Conservation (phyloP, 2,888 invertebrate genomes). For the Epinotia demarniana region DNA sequence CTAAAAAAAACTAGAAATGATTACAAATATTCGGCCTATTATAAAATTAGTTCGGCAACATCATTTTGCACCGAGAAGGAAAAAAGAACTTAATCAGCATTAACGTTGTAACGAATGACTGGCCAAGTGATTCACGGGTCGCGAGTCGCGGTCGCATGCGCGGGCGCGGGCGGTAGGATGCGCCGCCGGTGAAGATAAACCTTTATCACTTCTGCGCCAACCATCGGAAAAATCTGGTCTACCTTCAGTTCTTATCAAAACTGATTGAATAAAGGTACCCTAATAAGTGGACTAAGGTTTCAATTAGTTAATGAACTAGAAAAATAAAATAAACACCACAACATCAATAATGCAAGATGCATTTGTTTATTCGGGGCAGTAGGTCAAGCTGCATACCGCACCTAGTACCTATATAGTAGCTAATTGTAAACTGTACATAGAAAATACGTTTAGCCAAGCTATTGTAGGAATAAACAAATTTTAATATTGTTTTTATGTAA, state of each 20-base stretch:
- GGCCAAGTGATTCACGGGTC: slow-evolving; percentile 7
- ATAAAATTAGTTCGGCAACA: background rate
- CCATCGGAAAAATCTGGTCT: slow-evolving; percentile 17
- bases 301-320: no score
- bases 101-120: background rate
- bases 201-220: slow-evolving; percentile 10
- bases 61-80: background rate
- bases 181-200: slow-evolving; percentile 19
- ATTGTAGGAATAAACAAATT: no score
- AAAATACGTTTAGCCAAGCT: no score
- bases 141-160: background rate
- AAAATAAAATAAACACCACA: no score
- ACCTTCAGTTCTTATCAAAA: background rate
- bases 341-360: no score
- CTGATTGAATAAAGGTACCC: no score
- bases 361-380: no score
- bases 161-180: slow-evolving; percentile 18
- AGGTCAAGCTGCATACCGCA: no score
- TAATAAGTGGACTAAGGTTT: no score
- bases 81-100: background rate
- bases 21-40: background rate
- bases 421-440: no score
- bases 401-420: no score
- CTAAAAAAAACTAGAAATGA: background rate
- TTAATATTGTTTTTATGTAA: no score